Conservation (phyloP, 1,140 invertebrate species). For the Heterodera schachtii region DNA sequence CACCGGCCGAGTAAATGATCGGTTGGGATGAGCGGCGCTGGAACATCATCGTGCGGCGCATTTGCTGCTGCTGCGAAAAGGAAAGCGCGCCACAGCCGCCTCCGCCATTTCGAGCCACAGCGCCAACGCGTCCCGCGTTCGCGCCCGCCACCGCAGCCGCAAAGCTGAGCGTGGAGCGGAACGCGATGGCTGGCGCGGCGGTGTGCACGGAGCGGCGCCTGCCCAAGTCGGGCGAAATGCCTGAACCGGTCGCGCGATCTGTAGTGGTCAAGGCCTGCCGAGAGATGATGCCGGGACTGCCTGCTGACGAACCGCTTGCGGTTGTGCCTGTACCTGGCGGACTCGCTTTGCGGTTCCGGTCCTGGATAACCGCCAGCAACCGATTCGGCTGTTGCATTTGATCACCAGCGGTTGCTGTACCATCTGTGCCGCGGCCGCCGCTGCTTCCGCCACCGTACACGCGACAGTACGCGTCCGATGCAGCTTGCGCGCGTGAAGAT, state of each 20-base stretch:
- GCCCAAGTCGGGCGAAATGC: slow-evolving; percentile 25
- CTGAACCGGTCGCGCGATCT: slow-evolving; percentile 7
- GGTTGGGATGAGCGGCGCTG: slow-evolving; percentile 42
- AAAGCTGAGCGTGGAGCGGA: slow-evolving; percentile 47
- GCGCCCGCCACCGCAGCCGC: slow-evolving; percentile 13
- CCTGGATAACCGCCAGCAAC: neutral
- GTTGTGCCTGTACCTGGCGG: neutral
- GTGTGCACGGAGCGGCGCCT: slow-evolving; percentile 59
- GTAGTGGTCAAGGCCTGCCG: too few relatives aligned
- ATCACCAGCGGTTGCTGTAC: neutral
- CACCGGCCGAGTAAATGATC: slow-evolving; percentile 27
- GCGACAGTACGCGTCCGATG: slow-evolving; percentile 5
- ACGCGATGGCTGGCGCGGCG: slow-evolving; percentile 59
- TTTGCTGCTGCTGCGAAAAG: slow-evolving; percentile 32
- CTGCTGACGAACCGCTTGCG: neutral
- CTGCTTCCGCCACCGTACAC: neutral
- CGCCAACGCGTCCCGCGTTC: slow-evolving; percentile 1
- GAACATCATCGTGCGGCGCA: slow-evolving; percentile 15
- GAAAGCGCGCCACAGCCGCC: slow-evolving; percentile 14
- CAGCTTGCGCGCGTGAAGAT: neutral
- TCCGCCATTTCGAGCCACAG: neutral
- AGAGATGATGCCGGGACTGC: too few relatives aligned
- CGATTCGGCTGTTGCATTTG: slow-evolving; percentile 17
- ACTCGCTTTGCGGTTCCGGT: slow-evolving; percentile 9
- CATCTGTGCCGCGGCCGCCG: too few relatives aligned